Percentiles rank a stretch among this genome's conserved stretches.
These are phyloP conservation scores for Nycteola revayana DNA, from an alignment of 2,888 invertebrate genomes.

Conservation along the genomic window DNA sequence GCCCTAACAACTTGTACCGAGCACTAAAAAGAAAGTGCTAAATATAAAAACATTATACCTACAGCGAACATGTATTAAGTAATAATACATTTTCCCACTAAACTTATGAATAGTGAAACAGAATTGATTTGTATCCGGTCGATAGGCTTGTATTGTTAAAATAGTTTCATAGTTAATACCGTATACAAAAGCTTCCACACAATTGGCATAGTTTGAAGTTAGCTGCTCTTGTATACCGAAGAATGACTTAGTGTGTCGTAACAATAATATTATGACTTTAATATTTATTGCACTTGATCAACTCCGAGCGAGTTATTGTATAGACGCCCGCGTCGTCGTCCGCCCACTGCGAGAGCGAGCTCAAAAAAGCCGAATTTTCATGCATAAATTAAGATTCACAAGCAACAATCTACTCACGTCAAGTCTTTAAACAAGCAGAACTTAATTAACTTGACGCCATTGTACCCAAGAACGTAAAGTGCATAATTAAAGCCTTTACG, in stretches of 20 bases:
- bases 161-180: conserved; percentile 66
- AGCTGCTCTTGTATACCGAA: conserved; percentile 57
- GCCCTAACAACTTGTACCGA: conserved; percentile 20
- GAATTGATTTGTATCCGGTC: conserved; percentile 42
- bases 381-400: conserved; percentile 61
- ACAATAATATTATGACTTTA: conserved; percentile 78
- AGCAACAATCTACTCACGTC: conserved; percentile 56
- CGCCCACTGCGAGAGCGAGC: conserved; percentile 26
- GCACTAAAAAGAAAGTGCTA: conserved; percentile 7
- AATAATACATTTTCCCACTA: conserved; percentile 31
- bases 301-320: conserved; percentile 56
- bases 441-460: conserved; percentile 76
- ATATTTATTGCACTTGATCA: conserved; percentile 79
- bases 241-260: conserved; percentile 44
- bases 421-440: conserved; percentile 71
- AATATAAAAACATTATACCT: conserved; percentile 1
- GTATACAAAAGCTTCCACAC: conserved; percentile 69
- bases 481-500: conserved; percentile 76
- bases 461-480: conserved; percentile 69
- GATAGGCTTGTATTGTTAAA: conserved; percentile 51
- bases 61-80: conserved; percentile 6
- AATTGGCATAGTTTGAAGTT: conserved; percentile 72
- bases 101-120: conserved; percentile 32
- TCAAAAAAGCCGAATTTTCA: conserved; percentile 65
- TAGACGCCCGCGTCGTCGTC: conserved; percentile 29